Conservation (phyloP, 2,888 invertebrate species). For the Homarus gammarus region DNA sequence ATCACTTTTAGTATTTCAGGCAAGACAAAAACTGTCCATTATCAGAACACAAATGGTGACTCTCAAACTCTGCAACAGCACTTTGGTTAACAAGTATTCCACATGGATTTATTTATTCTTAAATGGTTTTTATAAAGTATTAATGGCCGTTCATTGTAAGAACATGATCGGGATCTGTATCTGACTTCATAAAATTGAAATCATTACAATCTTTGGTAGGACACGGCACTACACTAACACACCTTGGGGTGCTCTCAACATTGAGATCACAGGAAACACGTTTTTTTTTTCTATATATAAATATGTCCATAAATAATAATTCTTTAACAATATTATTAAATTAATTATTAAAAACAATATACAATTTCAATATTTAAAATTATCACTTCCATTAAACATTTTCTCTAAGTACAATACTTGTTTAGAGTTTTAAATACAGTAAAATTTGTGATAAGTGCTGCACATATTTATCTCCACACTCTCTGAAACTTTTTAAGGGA, state of each 20-base stretch:
- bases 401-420: not conserved
- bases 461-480: constrained; percentile 82
- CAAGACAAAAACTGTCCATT: constrained; percentile 5
- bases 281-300: not conserved
- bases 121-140: not conserved
- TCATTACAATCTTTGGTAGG: constrained; percentile 46
- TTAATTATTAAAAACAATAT: not conserved
- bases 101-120: not conserved
- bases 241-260: constrained; percentile 19
- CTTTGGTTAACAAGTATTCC: constrained; percentile 33
- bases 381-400: not conserved
- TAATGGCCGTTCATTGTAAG: not conserved
- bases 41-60: constrained; percentile 18
- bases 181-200: constrained; percentile 30
- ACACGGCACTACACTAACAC: constrained; percentile 4
- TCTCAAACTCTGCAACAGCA: constrained; percentile 5
- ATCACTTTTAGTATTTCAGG: constrained; percentile 6
- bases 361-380: not conserved
- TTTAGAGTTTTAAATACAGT: not conserved
- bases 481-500: constrained; percentile 86
- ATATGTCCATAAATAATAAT: not conserved
- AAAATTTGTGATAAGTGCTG: constrained; percentile 30
- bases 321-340: no score
- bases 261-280: constrained; percentile 24
- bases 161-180: constrained; percentile 19